phyloP scores from a whole-genome alignment of 2,113 vertebrate species.

The Donacobius atricapilla region DNA sequence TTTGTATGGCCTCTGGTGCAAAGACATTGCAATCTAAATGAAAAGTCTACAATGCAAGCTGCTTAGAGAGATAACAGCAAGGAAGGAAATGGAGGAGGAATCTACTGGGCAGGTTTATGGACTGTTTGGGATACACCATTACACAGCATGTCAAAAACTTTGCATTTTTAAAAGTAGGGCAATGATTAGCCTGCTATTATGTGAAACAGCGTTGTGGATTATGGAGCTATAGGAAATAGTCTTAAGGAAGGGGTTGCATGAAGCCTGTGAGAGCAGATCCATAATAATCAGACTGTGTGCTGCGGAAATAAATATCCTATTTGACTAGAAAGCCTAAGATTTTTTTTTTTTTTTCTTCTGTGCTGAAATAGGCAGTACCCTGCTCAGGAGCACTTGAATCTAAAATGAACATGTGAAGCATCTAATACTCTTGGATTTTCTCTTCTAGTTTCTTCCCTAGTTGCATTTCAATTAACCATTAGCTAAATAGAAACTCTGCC shows the following conservation, averaged over 20 bases:
- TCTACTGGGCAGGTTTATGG: neutral
- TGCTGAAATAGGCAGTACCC: neutral
- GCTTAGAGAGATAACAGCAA: neutral
- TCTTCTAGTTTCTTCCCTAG: neutral
- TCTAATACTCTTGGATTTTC: neutral
- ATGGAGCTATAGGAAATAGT: conserved; percentile 29
- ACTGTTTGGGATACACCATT: neutral
- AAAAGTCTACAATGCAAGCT: neutral
- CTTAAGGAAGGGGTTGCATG: conserved; percentile 1
- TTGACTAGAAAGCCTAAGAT: neutral
- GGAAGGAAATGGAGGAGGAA: neutral
- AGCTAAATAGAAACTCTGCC: neutral
- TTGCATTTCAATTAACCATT: neutral
- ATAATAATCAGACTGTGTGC: neutral
- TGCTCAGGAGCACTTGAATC: neutral
- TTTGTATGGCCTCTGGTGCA: neutral
- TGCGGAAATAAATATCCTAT: conserved; percentile 29
- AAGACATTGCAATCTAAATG: neutral
- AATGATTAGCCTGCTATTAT: conserved; percentile 42
- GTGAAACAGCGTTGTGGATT: conserved; percentile 20
- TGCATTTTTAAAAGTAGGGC: conserved; percentile 34
- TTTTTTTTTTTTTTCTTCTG: neutral
- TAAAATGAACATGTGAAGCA: neutral
- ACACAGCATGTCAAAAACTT: neutral
- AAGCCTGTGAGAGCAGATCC: conserved; percentile 21